These are phyloP conservation scores for Drosophila ananassae DNA, from an alignment of 1,140 invertebrate genomes.

Conservation along the genomic window DNA sequence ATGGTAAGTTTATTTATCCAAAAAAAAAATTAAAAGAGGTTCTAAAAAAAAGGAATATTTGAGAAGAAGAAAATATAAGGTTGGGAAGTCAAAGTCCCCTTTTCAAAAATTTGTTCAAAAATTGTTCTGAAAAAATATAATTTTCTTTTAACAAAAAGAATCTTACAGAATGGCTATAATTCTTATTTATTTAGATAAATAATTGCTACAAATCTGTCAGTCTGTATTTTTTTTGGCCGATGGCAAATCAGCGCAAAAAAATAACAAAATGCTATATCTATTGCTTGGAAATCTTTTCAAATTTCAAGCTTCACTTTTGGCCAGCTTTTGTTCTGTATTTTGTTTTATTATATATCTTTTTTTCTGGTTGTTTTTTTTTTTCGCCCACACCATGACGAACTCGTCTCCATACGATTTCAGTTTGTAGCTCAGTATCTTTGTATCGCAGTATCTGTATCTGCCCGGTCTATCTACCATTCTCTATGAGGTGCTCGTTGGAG, in stretches of 20 bases:
- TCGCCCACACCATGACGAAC: constrained; percentile 36
- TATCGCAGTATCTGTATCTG: constrained; percentile 23
- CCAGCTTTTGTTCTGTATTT: constrained; percentile 35
- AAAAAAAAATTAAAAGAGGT: not conserved
- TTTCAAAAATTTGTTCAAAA: no score
- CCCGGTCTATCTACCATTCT: constrained; percentile 45
- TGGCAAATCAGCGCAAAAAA: constrained; percentile 29
- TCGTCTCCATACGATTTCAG: constrained; percentile 22
- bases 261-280: constrained; percentile 28
- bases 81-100: no score
- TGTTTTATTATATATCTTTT: constrained; percentile 3
- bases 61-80: not conserved
- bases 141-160: not conserved
- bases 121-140: not conserved
- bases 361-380: not conserved
- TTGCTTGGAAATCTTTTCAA: constrained; percentile 39
- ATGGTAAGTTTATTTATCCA: constrained; percentile 58
- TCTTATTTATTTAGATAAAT: constrained; percentile 44
- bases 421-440: not conserved
- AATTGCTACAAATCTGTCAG: constrained; percentile 75
- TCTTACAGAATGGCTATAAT: not conserved
- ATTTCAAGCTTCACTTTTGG: constrained; percentile 40
- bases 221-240: constrained; percentile 30
- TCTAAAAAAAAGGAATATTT: not conserved
- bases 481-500: constrained; percentile 35